phyloP scores from a whole-genome alignment of 2,888 invertebrate species.

The Agonum fuliginosum region DNA sequence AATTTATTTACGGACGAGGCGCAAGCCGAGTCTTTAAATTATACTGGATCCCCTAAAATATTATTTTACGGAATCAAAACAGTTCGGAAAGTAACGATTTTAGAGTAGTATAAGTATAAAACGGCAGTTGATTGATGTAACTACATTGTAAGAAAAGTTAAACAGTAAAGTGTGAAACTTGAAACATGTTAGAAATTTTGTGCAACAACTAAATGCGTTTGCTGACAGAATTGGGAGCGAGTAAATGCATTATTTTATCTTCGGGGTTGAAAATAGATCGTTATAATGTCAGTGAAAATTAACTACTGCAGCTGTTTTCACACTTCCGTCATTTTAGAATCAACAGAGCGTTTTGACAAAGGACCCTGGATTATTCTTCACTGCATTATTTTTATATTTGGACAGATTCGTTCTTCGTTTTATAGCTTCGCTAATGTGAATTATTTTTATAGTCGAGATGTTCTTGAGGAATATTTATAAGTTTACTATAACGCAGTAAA shows the following conservation, averaged over 20 bases:
- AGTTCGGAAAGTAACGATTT: no score
- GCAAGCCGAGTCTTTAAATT: no score
- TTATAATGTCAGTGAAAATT: slow-evolving; percentile 47
- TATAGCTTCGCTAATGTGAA: neutral
- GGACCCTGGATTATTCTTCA: slow-evolving; percentile 21
- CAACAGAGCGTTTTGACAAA: slow-evolving; percentile 55
- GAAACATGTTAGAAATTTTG: neutral
- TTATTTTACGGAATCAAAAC: no score
- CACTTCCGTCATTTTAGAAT: slow-evolving; percentile 56
- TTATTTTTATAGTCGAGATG: slow-evolving; percentile 1
- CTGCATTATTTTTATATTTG: slow-evolving; percentile 40
- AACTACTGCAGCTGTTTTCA: slow-evolving; percentile 57
- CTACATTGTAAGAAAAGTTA: no score
- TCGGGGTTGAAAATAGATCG: slow-evolving; percentile 55
- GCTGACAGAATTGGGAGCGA: slow-evolving; percentile 15
- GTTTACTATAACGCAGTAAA: slow-evolving; percentile 3
- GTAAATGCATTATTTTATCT: slow-evolving; percentile 39
- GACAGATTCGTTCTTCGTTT: neutral
- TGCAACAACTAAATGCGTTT: slow-evolving; percentile 9
- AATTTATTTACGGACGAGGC: no score
- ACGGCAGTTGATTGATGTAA: no score
- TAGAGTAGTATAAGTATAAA: no score
- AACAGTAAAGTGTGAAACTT: neutral
- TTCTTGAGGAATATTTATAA: slow-evolving; percentile 30
- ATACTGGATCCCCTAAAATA: no score